These are phyloP conservation scores for Glyptemys insculpta DNA, from an alignment of 2,797 vertebrate genomes.

Conservation along the genomic window DNA sequence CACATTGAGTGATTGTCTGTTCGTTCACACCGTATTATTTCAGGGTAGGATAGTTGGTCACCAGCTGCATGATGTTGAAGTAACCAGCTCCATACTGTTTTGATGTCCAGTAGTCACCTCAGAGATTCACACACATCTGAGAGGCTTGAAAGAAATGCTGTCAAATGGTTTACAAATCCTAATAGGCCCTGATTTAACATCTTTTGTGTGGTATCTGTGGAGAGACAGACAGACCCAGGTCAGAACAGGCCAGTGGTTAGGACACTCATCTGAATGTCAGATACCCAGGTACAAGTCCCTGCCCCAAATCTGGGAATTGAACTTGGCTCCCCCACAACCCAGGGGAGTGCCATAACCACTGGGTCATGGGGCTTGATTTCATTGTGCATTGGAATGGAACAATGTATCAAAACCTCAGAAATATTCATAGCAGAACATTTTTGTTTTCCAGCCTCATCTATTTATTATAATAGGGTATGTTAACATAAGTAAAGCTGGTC, in stretches of 20 bases:
- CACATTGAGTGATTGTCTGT: neutral
- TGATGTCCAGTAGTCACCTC: neutral
- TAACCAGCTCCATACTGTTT: neutral
- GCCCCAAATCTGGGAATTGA: neutral
- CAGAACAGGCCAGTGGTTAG: neutral
- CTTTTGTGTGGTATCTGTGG: neutral
- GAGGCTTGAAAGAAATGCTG: accelerated
- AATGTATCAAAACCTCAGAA: neutral
- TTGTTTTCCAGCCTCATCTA: neutral
- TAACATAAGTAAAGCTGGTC: neutral
- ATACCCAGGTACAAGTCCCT: neutral
- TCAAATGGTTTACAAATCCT: neutral
- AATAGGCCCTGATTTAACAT: neutral
- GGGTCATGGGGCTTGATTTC: neutral
- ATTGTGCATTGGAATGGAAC: neutral
- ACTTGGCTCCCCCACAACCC: neutral
- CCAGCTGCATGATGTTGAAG: neutral
- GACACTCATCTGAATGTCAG: neutral
- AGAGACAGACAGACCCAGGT: neutral
- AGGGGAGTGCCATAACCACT: neutral
- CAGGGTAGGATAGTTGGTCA: neutral
- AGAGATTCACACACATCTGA: neutral
- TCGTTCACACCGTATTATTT: accelerated
- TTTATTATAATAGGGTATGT: neutral
- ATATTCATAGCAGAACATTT: neutral